Evolutionary conservation across 2,113 vertebrate species (phyloP).

Genomic region (Lucifuga dentata): DNA sequence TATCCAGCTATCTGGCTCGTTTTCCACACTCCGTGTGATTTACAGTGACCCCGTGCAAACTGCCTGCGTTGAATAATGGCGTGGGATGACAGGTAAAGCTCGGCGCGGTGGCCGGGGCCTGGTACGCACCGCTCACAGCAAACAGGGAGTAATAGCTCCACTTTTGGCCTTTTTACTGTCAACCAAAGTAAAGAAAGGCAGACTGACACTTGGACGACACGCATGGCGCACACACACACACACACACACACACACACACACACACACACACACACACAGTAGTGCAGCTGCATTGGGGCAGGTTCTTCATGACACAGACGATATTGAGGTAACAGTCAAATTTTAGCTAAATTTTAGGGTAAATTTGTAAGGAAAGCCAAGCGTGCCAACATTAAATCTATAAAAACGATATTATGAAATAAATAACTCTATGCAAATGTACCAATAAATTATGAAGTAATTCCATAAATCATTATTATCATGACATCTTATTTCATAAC

Average conservation of each 20-base stretch:
- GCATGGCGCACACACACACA: conserved; percentile 1
- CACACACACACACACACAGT: conserved; percentile 5
- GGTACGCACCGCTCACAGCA: conserved; percentile 50
- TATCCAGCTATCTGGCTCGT: neutral
- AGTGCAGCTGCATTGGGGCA: conserved; percentile 32
- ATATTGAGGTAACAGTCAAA: neutral
- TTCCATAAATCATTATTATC: too few relatives aligned
- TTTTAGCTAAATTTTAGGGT: too few relatives aligned
- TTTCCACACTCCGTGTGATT: conserved; percentile 33
- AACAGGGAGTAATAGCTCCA: conserved; percentile 52
- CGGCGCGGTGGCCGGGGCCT: conserved; percentile 49
- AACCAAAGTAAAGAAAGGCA: conserved; percentile 66
- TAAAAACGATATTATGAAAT: too few relatives aligned
- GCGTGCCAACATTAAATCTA: too few relatives aligned
- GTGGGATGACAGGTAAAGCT: conserved; percentile 45
- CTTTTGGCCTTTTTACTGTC: conserved; percentile 57
- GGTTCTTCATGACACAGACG: conserved; percentile 16
- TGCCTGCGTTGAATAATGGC: conserved; percentile 46
- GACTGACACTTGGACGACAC: conserved; percentile 39
- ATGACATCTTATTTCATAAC: too few relatives aligned
- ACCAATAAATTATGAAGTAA: too few relatives aligned
- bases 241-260: neutral
- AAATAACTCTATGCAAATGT: too few relatives aligned
- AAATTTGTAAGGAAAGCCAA: too few relatives aligned
- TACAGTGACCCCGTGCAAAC: conserved; percentile 32